These are phyloP conservation scores for Perca flavescens DNA, from an alignment of 2,113 vertebrate species.

Conservation along the genomic window DNA sequence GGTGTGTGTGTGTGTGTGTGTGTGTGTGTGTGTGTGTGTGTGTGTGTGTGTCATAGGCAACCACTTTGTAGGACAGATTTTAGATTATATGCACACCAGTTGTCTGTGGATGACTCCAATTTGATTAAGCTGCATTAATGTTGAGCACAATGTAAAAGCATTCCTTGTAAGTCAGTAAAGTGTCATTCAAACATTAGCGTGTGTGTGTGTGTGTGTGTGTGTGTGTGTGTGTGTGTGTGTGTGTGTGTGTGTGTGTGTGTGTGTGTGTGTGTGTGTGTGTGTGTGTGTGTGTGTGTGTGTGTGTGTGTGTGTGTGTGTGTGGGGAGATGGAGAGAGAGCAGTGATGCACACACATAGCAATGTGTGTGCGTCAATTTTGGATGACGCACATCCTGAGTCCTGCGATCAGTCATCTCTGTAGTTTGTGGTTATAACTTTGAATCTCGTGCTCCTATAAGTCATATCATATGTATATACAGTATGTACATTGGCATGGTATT, in stretches of 20 bases:
- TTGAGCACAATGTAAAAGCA: not conserved
- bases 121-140: not conserved
- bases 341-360: slow-evolving; percentile 28
- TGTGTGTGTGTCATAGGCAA: not conserved
- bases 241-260: not conserved
- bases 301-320: not conserved
- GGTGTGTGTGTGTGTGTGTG: slow-evolving; percentile 46
- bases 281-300: not conserved
- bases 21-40: not conserved
- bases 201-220: not conserved
- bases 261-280: not conserved
- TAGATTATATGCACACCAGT: slow-evolving; percentile 41
- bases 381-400: slow-evolving; percentile 69
- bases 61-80: slow-evolving; percentile 36
- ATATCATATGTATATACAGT: not conserved
- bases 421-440: slow-evolving; percentile 46
- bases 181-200: slow-evolving; percentile 17
- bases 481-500: not conserved
- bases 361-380: slow-evolving; percentile 26
- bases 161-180: slow-evolving; percentile 27
- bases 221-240: not conserved
- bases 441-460: not conserved
- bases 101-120: slow-evolving; percentile 36
- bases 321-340: not conserved
- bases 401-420: slow-evolving; percentile 48